Conservation (phyloP, 2,888 invertebrate genomes). For the Macrosiphum euphorbiae region DNA sequence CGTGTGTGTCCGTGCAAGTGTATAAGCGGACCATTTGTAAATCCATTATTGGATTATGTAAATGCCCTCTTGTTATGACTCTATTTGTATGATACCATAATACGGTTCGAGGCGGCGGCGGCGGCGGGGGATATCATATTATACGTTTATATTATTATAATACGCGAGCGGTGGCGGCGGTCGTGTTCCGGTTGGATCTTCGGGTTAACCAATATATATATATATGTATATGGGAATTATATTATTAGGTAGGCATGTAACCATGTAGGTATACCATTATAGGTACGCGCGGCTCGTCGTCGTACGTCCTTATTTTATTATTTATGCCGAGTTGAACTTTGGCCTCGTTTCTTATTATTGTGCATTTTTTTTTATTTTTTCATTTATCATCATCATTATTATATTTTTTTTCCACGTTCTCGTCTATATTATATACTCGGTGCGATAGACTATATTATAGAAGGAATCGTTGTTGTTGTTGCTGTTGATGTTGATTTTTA, state of each 20-base stretch:
- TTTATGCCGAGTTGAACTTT: constrained; percentile 48
- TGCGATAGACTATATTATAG: not conserved
- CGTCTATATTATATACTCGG: not conserved
- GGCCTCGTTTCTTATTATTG: constrained; percentile 47
- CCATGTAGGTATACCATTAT: too few relatives aligned
- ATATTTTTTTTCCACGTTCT: not conserved
- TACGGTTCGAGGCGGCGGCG: not conserved
- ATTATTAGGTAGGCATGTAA: not conserved
- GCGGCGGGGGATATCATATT: not conserved
- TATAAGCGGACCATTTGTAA: constrained; percentile 55
- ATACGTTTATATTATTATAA: constrained; percentile 15
- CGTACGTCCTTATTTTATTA: constrained; percentile 49
- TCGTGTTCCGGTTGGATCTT: constrained; percentile 52
- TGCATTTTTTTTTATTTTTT: not conserved
- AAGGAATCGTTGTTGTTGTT: not conserved
- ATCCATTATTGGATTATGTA: constrained; percentile 64
- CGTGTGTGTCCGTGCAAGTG: not conserved
- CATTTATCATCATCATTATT: constrained; percentile 21
- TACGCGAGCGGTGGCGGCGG: not conserved
- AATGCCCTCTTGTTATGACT: constrained; percentile 61
- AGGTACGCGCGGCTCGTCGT: not conserved
- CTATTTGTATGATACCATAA: constrained; percentile 49
- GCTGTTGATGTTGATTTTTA: not conserved
- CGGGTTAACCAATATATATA: not conserved
- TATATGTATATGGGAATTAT: not conserved